Conservation (phyloP, 37 sponge, comb jelly and placozoan genomes). For the Lycopodina hypogea region DNA sequence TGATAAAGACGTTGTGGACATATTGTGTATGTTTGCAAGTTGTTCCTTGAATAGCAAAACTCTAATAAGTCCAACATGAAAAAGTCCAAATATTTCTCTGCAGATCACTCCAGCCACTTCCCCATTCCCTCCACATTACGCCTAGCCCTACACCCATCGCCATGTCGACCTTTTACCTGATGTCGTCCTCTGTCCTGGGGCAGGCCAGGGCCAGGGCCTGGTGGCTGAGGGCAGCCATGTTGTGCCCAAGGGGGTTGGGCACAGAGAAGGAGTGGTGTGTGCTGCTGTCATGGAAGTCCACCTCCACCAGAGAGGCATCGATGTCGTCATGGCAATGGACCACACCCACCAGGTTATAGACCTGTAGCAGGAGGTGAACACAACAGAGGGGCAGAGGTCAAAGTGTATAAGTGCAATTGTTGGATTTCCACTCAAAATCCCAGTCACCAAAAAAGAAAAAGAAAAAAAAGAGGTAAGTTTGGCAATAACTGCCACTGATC, state of each 20-base stretch:
- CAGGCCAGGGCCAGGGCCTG: slow-evolving; percentile 60
- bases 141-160: neutral
- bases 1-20: too few species aligned
- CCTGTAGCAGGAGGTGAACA: slow-evolving; percentile 37
- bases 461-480: too few species aligned
- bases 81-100: too few species aligned
- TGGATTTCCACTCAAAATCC: too few species aligned
- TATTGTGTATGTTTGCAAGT: too few species aligned
- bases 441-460: too few species aligned
- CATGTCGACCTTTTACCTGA: slow-evolving; percentile 34
- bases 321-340: slow-evolving; percentile 64
- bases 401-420: too few species aligned
- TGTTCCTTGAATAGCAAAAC: too few species aligned
- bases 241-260: slow-evolving; percentile 48
- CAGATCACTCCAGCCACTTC: neutral
- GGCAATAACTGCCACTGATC: too few species aligned
- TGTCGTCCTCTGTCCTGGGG: slow-evolving; percentile 27
- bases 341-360: slow-evolving; percentile 77
- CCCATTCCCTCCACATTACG: neutral
- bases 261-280: slow-evolving; percentile 70
- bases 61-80: too few species aligned
- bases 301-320: slow-evolving; percentile 52
- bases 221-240: slow-evolving; percentile 64
- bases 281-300: slow-evolving; percentile 71
- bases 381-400: too few species aligned